A percentile compares a stretch with the other conserved stretches of the same genome.
Conservation (phyloP, 2,888 invertebrate genomes). For the Patella ulyssiponensis region DNA sequence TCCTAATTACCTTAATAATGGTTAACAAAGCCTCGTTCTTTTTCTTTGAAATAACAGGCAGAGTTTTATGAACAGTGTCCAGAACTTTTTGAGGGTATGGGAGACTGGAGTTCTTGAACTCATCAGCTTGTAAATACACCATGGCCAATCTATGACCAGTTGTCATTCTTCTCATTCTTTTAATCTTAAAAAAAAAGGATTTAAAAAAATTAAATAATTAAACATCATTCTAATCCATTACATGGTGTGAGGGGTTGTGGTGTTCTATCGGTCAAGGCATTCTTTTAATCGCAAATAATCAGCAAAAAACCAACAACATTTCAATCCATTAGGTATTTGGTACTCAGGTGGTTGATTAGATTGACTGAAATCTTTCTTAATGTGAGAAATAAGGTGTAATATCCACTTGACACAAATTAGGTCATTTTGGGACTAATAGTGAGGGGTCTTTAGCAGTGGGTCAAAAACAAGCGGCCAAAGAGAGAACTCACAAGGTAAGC, state of each 20-base stretch:
- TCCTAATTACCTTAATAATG: slow-evolving; percentile 66
- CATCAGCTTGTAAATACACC: slow-evolving; percentile 57
- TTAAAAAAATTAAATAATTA: neutral
- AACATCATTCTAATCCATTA: too few relatives aligned
- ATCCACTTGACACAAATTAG: too few relatives aligned
- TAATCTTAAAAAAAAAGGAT: slow-evolving; percentile 48
- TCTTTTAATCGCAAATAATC: neutral
- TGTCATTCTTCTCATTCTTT: slow-evolving; percentile 65
- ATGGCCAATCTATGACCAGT: slow-evolving; percentile 60
- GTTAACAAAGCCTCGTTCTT: slow-evolving; percentile 68
- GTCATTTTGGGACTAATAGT: too few relatives aligned
- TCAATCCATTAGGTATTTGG: too few relatives aligned
- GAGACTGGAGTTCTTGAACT: slow-evolving; percentile 60
- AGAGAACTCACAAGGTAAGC: too few relatives aligned
- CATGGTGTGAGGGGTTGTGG: too few relatives aligned
- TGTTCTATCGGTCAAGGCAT: neutral
- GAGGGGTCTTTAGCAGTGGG: too few relatives aligned
- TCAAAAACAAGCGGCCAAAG: too few relatives aligned
- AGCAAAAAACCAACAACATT: neutral
- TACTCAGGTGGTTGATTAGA: too few relatives aligned
- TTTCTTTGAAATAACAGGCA: slow-evolving; percentile 67
- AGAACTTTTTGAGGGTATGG: slow-evolving; percentile 65
- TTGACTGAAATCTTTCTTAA: too few relatives aligned
- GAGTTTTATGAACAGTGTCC: slow-evolving; percentile 52
- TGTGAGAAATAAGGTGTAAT: too few relatives aligned